These are phyloP conservation scores for Xanthia icteritia DNA, from an alignment of 2,888 invertebrate species.

Conservation along the genomic window DNA sequence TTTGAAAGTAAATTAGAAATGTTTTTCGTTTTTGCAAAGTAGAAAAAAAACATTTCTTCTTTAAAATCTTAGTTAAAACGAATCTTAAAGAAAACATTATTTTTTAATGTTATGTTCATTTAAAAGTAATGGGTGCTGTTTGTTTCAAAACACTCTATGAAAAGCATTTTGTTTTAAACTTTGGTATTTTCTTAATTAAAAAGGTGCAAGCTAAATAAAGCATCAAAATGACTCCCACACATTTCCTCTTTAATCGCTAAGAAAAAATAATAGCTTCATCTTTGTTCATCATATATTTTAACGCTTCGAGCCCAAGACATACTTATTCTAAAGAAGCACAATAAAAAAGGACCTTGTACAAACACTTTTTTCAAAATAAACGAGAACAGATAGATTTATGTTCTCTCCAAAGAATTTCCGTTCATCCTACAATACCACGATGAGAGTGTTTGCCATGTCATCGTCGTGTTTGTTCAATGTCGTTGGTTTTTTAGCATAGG, in stretches of 20 bases:
- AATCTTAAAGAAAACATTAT: neutral
- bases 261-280: neutral
- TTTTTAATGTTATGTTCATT: slow-evolving; percentile 11
- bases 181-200: neutral
- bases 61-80: slow-evolving; percentile 2
- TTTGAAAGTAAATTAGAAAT: slow-evolving; percentile 36
- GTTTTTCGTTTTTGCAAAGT: neutral
- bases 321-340: neutral
- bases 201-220: neutral
- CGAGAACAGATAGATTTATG: neutral
- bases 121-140: slow-evolving; percentile 2
- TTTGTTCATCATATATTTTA: neutral
- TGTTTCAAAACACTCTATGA: neutral
- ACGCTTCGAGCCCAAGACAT: neutral
- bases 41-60: neutral
- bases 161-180: neutral
- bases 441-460: slow-evolving; percentile 42
- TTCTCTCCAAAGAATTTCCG: neutral
- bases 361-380: neutral
- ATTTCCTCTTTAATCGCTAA: neutral
- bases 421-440: slow-evolving; percentile 12
- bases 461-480: slow-evolving; percentile 42
- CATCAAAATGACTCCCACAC: neutral
- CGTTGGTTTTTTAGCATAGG: slow-evolving; percentile 27
- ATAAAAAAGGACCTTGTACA: neutral